phyloP scores from a whole-genome alignment of 2,113 vertebrate species.

The Callospermophilus lateralis region DNA sequence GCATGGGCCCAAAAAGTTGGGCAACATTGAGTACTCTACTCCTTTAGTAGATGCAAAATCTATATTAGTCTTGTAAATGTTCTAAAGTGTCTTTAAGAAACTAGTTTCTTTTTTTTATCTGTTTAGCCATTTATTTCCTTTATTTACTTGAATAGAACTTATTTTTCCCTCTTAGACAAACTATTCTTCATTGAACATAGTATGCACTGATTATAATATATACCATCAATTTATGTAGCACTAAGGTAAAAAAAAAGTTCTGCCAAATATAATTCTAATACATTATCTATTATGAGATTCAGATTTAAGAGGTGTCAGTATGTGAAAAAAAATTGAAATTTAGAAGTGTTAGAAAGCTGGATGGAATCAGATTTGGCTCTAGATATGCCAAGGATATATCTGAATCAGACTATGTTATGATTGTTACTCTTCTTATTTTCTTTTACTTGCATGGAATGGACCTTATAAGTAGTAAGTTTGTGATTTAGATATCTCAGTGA shows the following conservation, averaged over 20 bases:
- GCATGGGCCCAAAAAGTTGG: neutral
- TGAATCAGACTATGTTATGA: neutral
- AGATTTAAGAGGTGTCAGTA: neutral
- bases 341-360: neutral
- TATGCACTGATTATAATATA: neutral
- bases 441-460: neutral
- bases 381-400: neutral
- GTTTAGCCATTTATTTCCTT: neutral
- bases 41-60: neutral
- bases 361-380: neutral
- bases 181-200: neutral
- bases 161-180: neutral
- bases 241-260: neutral
- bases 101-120: neutral
- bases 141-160: neutral
- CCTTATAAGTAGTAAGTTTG: neutral
- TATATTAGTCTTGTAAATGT: neutral
- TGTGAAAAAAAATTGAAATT: neutral
- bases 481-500: neutral
- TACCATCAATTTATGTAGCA: neutral
- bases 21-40: neutral
- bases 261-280: neutral
- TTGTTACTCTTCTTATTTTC: neutral
- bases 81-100: neutral
- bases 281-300: neutral